phyloP scores from a whole-genome alignment of 1,140 invertebrate genomes.

The Delia radicum region DNA sequence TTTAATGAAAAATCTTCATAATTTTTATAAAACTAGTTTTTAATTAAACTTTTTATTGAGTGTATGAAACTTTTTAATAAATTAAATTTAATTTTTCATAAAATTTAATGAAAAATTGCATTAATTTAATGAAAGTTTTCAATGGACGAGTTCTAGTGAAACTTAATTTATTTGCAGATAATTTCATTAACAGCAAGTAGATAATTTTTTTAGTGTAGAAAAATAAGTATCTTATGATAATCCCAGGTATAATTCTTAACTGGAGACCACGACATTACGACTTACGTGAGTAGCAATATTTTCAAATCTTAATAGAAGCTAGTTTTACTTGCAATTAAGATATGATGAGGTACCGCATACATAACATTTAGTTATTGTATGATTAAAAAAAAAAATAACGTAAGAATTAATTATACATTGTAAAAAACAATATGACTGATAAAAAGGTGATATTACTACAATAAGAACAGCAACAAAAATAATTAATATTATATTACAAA shows the following conservation, averaged over 20 bases:
- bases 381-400: neutral
- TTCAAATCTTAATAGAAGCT: slow-evolving; percentile 3
- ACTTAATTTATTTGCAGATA: too few relatives aligned
- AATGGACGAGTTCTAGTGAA: too few relatives aligned
- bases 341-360: neutral
- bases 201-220: too few relatives aligned
- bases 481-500: neutral
- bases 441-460: neutral
- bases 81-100: too few relatives aligned
- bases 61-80: too few relatives aligned
- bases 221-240: neutral
- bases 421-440: neutral
- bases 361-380: neutral
- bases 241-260: neutral
- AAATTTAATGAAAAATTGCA: too few relatives aligned
- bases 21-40: too few relatives aligned
- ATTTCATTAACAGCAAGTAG: too few relatives aligned
- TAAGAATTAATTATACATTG: slow-evolving; percentile 5
- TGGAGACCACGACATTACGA: neutral
- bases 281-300: neutral
- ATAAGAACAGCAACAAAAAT: neutral
- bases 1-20: too few relatives aligned
- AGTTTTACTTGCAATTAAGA: slow-evolving; percentile 13
- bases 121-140: too few relatives aligned
- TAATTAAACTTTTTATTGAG: too few relatives aligned